Evolutionary conservation across 2,113 vertebrate species (phyloP).

Genomic region (Poeciliopsis prolifica): DNA sequence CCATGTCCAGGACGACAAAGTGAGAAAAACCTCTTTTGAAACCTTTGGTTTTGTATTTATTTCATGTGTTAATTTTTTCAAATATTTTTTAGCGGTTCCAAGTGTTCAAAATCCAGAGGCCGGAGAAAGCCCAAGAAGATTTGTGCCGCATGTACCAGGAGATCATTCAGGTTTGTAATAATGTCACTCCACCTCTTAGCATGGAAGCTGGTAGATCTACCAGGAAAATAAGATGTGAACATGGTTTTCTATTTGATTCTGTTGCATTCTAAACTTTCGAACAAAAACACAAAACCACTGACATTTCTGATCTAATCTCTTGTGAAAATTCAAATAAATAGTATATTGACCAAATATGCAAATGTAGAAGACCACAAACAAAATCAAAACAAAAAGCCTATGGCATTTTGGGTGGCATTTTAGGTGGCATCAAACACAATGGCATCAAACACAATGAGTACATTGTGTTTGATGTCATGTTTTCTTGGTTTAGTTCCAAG

Average conservation of each 20-base stretch:
- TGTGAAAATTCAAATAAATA: background rate
- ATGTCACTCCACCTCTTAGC: background rate
- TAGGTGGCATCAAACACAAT: no score
- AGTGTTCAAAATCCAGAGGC: slow-evolving; percentile 81
- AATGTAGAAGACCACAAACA: background rate
- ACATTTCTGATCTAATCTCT: background rate
- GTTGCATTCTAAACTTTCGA: background rate
- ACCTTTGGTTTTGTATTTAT: background rate
- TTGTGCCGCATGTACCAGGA: slow-evolving; percentile 68
- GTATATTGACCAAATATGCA: background rate
- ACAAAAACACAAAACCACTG: background rate
- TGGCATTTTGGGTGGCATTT: background rate
- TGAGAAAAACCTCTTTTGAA: slow-evolving; percentile 65
- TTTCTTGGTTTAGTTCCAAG: slow-evolving; percentile 51
- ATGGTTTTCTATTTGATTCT: background rate
- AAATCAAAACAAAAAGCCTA: background rate
- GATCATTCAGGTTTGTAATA: slow-evolving; percentile 48
- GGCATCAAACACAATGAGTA: background rate
- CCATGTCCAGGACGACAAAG: slow-evolving; percentile 83
- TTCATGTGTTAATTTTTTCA: background rate
- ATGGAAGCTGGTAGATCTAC: no score
- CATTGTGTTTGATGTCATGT: slow-evolving; percentile 14
- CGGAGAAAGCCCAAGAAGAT: slow-evolving; percentile 64
- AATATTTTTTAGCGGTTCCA: slow-evolving; percentile 79
- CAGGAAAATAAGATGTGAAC: background rate